A percentile compares a stretch with the other conserved stretches of the same genome.
phyloP scores from a whole-genome alignment of 1,140 invertebrate species.

The Sitodiplosis mosellana region DNA sequence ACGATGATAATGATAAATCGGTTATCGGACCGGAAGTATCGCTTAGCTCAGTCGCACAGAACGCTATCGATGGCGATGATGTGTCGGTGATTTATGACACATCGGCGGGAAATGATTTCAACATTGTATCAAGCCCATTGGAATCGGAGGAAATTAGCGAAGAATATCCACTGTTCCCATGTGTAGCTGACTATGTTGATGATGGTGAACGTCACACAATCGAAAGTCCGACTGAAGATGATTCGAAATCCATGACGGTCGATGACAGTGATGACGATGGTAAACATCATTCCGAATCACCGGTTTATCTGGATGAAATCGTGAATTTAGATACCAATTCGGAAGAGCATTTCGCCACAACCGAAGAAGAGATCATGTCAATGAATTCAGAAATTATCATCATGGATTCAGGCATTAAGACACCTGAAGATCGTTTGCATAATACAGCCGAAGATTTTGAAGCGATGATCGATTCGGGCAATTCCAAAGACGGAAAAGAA shows the following conservation, averaged over 20 bases:
- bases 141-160: conserved; percentile 36
- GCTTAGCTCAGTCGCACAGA: conserved; percentile 33
- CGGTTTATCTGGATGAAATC: background rate
- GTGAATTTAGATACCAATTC: background rate
- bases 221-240: conserved; percentile 1
- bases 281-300: background rate
- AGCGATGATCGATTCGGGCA: conserved; percentile 4
- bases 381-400: conserved; percentile 1
- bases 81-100: conserved; percentile 39
- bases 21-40: conserved; percentile 38
- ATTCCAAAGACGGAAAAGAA: background rate
- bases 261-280: background rate
- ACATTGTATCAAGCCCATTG: conserved; percentile 34
- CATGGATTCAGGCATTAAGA: background rate
- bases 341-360: background rate
- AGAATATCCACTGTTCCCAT: conserved; percentile 41
- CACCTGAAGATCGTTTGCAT: background rate
- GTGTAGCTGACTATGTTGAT: conserved; percentile 34
- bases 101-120: conserved; percentile 10
- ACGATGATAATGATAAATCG: conserved; percentile 37
- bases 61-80: conserved; percentile 29
- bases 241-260: background rate
- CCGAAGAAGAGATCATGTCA: conserved; percentile 1
- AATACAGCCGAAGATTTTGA: conserved; percentile 2
- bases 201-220: conserved; percentile 26